Conservation (phyloP, 2,888 invertebrate species). For the Ormyrus thymus region DNA sequence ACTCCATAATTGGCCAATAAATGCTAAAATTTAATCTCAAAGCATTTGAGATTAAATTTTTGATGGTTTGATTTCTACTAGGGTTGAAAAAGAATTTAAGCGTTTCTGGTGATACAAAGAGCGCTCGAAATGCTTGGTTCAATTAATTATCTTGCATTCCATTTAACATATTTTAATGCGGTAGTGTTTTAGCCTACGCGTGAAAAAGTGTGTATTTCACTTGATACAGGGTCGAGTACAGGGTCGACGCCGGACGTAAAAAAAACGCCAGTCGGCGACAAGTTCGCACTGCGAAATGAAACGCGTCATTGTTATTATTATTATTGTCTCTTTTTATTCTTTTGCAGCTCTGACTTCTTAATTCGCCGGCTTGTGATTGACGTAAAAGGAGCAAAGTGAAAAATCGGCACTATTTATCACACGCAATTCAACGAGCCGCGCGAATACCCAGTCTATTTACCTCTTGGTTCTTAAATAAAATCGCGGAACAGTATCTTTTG, state of each 20-base stretch:
- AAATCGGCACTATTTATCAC: not conserved
- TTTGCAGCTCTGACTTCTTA: constrained; percentile 4
- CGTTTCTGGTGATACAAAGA: no score
- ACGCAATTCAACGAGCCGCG: no score
- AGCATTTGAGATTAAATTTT: no score
- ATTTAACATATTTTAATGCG: not conserved
- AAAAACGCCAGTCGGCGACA: not conserved
- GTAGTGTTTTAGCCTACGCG: not conserved
- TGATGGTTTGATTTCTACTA: no score
- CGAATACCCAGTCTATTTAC: no score
- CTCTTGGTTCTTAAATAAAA: no score
- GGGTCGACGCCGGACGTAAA: constrained; percentile 19
- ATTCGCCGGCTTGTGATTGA: constrained; percentile 16
- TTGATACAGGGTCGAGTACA: constrained; percentile 29
- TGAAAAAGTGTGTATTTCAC: constrained; percentile 19
- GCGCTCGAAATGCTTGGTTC: no score
- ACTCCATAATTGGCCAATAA: no score
- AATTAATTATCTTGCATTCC: no score
- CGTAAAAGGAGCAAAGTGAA: constrained; percentile 9
- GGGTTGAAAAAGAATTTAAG: no score
- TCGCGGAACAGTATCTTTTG: no score
- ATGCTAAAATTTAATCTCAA: no score
- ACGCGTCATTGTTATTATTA: constrained; percentile 20
- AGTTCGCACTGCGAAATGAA: constrained; percentile 29
- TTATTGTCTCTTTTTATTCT: not conserved